Evolutionary conservation across 2,797 vertebrate genomes (phyloP).

Genomic region (Tamandua tetradactyla): DNA sequence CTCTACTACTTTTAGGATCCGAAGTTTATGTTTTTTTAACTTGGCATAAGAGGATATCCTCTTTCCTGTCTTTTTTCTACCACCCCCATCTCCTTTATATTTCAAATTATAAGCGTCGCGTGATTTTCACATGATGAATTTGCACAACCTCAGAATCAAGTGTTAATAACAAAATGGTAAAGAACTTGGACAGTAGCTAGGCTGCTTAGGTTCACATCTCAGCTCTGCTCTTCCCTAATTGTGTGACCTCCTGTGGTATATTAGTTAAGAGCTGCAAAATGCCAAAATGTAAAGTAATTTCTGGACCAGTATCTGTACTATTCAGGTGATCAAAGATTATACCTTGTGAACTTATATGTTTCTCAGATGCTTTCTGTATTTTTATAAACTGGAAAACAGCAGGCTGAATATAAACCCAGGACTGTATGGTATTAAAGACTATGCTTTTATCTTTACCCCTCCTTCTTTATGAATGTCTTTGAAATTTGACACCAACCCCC

Average conservation of each 20-base stretch:
- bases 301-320: background rate
- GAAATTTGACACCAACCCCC: background rate
- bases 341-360: background rate
- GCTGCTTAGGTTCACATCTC: background rate
- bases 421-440: background rate
- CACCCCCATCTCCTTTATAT: background rate
- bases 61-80: background rate
- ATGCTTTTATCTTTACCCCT: background rate
- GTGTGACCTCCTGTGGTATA: background rate
- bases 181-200: background rate
- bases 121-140: conserved; percentile 18
- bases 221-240: background rate
- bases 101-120: background rate
- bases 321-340: background rate
- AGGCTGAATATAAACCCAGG: background rate
- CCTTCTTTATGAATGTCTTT: background rate
- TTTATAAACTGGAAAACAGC: background rate
- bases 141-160: background rate
- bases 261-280: background rate
- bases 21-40: background rate
- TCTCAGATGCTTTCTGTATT: background rate
- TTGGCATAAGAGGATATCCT: background rate
- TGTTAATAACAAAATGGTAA: background rate
- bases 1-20: background rate
- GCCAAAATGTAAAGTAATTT: background rate